phyloP scores from a whole-genome alignment of 92 coral and sea anemone species.

The Palythoa grandis region DNA sequence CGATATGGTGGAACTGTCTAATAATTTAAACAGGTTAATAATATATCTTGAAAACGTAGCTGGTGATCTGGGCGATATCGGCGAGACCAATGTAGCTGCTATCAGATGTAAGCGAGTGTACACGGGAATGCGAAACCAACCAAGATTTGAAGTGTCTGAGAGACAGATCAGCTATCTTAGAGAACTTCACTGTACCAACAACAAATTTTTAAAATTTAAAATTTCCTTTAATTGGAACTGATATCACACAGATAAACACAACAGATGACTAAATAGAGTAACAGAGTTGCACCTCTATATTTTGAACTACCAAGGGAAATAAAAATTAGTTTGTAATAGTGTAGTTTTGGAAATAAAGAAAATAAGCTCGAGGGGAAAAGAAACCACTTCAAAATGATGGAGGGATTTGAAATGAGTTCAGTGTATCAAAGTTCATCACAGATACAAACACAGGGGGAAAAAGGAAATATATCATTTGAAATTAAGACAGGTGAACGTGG shows the following conservation, averaged over 20 bases:
- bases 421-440: neutral
- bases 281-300: neutral
- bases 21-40: no score
- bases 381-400: no score
- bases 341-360: neutral
- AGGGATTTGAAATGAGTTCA: neutral
- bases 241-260: neutral
- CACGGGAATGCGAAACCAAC: constrained; percentile 70
- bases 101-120: constrained; percentile 50
- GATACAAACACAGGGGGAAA: no score
- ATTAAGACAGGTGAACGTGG: no score
- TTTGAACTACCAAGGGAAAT: no score
- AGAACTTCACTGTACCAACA: constrained; percentile 41
- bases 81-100: neutral
- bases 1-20: constrained; percentile 63
- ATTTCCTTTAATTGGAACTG: neutral
- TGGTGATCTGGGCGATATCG: constrained; percentile 37
- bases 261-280: neutral
- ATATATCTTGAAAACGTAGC: constrained; percentile 50
- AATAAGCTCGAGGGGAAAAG: neutral
- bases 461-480: no score
- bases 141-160: constrained; percentile 60
- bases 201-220: no score
- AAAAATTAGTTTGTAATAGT: neutral
- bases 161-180: constrained; percentile 51